These are phyloP conservation scores for Lophius piscatorius DNA, from an alignment of 2,113 vertebrate genomes.

Conservation along the genomic window DNA sequence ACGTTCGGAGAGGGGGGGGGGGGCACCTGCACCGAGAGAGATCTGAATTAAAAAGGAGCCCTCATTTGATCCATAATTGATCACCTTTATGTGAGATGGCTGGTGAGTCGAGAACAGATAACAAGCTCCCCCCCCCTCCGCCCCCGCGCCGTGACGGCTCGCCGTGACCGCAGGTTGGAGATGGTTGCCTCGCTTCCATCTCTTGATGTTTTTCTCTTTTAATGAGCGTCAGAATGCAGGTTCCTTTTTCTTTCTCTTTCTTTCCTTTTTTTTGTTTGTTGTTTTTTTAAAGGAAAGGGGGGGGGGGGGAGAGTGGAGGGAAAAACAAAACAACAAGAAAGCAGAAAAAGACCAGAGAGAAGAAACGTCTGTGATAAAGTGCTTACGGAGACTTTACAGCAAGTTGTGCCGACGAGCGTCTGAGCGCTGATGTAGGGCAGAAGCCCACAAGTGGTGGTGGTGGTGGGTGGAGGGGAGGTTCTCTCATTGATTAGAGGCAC, in stretches of 20 bases:
- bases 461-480: slow-evolving; percentile 8
- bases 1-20: slow-evolving; percentile 21
- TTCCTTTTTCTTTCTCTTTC: too few relatives aligned
- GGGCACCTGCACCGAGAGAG: slow-evolving; percentile 49
- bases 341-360: slow-evolving; percentile 80
- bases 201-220: slow-evolving; percentile 82
- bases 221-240: slow-evolving; percentile 82
- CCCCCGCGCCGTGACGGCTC: slow-evolving; percentile 63
- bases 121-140: slow-evolving; percentile 62
- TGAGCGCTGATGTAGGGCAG: slow-evolving; percentile 72
- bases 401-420: slow-evolving; percentile 73
- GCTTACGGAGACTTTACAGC: slow-evolving; percentile 80
- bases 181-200: slow-evolving; percentile 64
- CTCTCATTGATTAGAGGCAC: slow-evolving; percentile 60
- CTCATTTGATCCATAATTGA: slow-evolving; percentile 85
- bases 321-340: slow-evolving; percentile 83
- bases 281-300: slow-evolving; percentile 22
- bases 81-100: slow-evolving; percentile 69
- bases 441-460: slow-evolving; percentile 43
- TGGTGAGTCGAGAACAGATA: slow-evolving; percentile 64
- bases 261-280: too few relatives aligned
- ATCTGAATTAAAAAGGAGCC: slow-evolving; percentile 53
- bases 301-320: slow-evolving; percentile 7
- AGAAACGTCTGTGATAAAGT: slow-evolving; percentile 82
- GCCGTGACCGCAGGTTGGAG: slow-evolving; percentile 81